Evolutionary conservation across 2,113 vertebrate genomes (phyloP), one percentile per base, ranked within the genome.

Genomic region (Notarius lentiginosus): DNA sequence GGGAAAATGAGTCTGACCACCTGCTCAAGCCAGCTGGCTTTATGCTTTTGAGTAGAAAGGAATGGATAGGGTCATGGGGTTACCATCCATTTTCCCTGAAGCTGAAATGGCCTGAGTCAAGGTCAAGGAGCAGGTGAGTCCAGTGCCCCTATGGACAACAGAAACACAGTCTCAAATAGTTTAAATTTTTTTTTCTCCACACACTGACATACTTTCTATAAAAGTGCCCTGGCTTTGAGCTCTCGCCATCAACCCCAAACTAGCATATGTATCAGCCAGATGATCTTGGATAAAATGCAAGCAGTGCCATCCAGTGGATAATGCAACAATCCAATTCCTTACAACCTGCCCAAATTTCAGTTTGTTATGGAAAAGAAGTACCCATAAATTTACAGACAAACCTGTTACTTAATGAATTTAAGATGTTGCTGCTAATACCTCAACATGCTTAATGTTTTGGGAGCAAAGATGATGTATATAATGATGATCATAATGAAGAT

Each of bases 11-110:
- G 92, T 90, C 89, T 18, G 65, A 88, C 92, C 95, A 95, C 94
- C 94, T 95, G 94, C 92, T 91, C 73, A 86, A 89, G 34, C 79
- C 94, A 95, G 93, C 94, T 95, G 94, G 88, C 89, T 30, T 85
- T 84, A 77, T 85, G 91, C 91, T 91, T 91, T 90, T 66, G 87
- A 92, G 87, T 91, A 89, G 87, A 92, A 90, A 90, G 91, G 91
- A 93, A 93, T 87, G 86, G 87, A 90, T 90, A 80, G 92, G 92
- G 92, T 94, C 91, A 92, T 83, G 91, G 91, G 92, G 27, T 84
- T 89, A 91, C 91, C 93, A 92, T 88, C 90, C 72, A 90, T 89
- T 87, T 85, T 91, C 90, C 87, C 77, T 63, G 49, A 90, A 90
- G 85, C 81, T 92, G 89, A 93, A 93, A 93, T 84, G 86, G 86